Evolutionary conservation across 2,888 invertebrate species (phyloP), one percentile per base, ranked within the genome.

Genomic region (Platycheirus albimanus): DNA sequence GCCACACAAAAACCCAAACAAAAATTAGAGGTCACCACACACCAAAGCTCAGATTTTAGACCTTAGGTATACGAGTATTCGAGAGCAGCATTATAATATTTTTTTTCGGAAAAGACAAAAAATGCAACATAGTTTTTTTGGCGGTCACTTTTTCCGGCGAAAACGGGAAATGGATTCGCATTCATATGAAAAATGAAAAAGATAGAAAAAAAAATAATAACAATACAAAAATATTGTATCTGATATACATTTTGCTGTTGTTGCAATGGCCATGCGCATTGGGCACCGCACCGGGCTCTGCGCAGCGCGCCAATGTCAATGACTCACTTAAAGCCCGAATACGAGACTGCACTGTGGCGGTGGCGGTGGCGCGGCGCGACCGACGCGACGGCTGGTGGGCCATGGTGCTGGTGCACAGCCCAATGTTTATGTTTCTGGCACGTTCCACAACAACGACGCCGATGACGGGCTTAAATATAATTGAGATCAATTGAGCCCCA

Each of bases 141-240:
- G 45, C 70, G 80, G 78, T 70, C 80, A 47, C 28, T 56, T 72
- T 33, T 81, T 56, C 71, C 36, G 52, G 30, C 52, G 71, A 67
- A 76, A 76, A 71, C 71, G 71, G 71, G 81, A 81, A 76, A 71
- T 81, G 63, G 71, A 71, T 75, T 75, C 45, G 70, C 75, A 75
- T 75, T 74, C 69, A 19, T 11, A 49, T 36, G 41, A 70, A 54
- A 47, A 51, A 24, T 6, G 15, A 66, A 30, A 11, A 28, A 78
- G 6, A 20, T 10, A 8, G 17, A 56, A n/a, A n/a, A 1, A 15
- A 38, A 13, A 38, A 36, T 5, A 13, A 56, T 8, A 41, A 56
- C 5, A 17, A 5, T 30, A 6, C 15, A 3, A 8, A n/a, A n/a
- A n/a, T n/a, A n/a, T n/a, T n/a, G 1, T 17, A 8, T 7, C 5